Evolutionary conservation across 2,888 invertebrate genomes (phyloP).

Genomic region (Cephus sareptanus): DNA sequence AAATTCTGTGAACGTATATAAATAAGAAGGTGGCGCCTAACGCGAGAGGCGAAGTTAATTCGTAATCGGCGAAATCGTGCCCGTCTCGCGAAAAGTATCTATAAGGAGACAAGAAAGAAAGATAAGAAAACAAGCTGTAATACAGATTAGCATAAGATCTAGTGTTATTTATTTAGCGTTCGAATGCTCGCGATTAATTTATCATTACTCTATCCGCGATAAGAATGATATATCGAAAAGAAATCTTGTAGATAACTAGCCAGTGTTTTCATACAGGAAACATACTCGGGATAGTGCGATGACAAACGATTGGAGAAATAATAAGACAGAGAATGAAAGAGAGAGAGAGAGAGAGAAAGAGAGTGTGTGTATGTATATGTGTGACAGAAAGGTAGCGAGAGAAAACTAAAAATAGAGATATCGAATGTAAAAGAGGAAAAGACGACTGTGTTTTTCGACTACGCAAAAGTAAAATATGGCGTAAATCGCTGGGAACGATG

Average conservation of each 20-base stretch:
- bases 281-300: not conserved
- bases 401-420: not conserved
- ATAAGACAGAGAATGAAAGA: not conserved
- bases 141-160: conserved; percentile 3
- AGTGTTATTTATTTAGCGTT: conserved; percentile 11
- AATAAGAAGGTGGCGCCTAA: not conserved
- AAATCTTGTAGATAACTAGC: not conserved
- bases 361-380: too few relatives aligned
- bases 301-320: not conserved
- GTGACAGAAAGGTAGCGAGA: not conserved
- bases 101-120: not conserved
- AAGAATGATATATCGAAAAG: not conserved
- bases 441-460: not conserved
- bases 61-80: not conserved
- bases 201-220: not conserved
- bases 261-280: not conserved
- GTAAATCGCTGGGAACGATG: not conserved
- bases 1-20: not conserved
- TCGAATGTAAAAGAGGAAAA: too few relatives aligned
- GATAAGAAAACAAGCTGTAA: conserved; percentile 5
- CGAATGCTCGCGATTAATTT: conserved; percentile 6
- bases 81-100: not conserved
- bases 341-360: too few relatives aligned
- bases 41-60: not conserved
- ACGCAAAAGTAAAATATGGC: not conserved